These are phyloP conservation scores for Silurus lanzhouensis DNA, from an alignment of 2,797 vertebrate genomes.

Conservation along the genomic window DNA sequence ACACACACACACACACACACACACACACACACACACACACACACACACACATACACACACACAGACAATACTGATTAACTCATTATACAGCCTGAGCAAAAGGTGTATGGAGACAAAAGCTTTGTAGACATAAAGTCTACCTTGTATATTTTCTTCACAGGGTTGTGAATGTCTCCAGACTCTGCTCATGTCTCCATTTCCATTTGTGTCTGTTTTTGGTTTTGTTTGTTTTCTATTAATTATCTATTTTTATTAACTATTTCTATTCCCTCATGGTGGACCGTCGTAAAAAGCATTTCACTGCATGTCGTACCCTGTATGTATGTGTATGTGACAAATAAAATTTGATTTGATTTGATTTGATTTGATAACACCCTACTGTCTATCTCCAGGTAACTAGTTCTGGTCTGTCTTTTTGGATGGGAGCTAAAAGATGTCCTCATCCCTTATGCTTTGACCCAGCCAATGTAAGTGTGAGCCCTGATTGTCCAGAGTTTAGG, in stretches of 20 bases:
- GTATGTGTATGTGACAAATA: no score
- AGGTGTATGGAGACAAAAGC: constrained; percentile 37
- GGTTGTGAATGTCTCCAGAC: constrained; percentile 41
- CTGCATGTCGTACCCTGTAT: no score
- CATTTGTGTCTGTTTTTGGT: neutral
- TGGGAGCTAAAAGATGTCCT: constrained; percentile 81
- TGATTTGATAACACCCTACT: neutral
- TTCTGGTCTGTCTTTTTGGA: constrained; percentile 83
- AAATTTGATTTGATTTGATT: no score
- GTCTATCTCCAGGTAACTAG: constrained; percentile 72
- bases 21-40: neutral
- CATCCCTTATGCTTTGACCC: constrained; percentile 81
- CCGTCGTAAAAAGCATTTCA: no score
- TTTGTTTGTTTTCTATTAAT: neutral
- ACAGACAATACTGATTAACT: constrained; percentile 63
- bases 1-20: constrained; percentile 30
- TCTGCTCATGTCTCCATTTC: constrained; percentile 25
- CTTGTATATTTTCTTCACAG: constrained; percentile 35
- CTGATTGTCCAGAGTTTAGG: neutral
- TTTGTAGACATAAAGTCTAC: constrained; percentile 45
- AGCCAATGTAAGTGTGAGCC: constrained; percentile 75
- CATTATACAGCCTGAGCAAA: constrained; percentile 59
- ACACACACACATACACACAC: constrained; percentile 33
- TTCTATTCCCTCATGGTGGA: no score
- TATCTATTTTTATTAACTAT: constrained; percentile 35